Conservation (phyloP, 2,888 invertebrate species). For the Lasioglossum vierecki region DNA sequence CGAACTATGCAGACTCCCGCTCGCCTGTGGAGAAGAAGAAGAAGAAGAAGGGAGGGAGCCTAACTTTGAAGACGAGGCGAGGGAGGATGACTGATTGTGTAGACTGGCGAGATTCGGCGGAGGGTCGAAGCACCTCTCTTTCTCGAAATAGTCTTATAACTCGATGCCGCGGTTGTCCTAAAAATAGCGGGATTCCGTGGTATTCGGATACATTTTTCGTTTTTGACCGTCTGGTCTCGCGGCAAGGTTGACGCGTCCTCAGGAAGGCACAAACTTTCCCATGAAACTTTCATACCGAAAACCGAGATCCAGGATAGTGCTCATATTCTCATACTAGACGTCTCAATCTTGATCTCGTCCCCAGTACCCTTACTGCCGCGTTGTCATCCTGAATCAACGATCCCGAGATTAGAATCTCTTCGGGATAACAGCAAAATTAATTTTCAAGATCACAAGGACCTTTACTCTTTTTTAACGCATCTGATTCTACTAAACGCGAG, state of each 20-base stretch:
- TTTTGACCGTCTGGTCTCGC: constrained; percentile 64
- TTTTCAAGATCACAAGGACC: too few relatives aligned
- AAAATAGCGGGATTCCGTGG: constrained; percentile 67
- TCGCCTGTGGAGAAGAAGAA: constrained; percentile 8
- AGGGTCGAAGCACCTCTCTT: constrained; percentile 61
- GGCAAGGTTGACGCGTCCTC: constrained; percentile 63
- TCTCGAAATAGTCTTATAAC: constrained; percentile 71
- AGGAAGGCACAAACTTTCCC: constrained; percentile 28
- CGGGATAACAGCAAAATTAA: too few relatives aligned
- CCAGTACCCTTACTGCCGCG: background rate
- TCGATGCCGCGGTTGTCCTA: constrained; percentile 60
- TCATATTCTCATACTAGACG: background rate
- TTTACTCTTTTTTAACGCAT: too few relatives aligned
- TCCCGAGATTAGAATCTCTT: background rate
- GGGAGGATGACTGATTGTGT: constrained; percentile 72
- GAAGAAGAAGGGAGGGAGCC: constrained; percentile 17
- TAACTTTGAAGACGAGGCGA: constrained; percentile 60
- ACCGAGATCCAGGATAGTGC: background rate
- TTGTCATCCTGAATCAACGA: too few relatives aligned
- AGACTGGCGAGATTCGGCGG: constrained; percentile 60
- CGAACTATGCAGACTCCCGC: constrained; percentile 54
- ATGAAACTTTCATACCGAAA: background rate
- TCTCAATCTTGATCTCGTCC: background rate
- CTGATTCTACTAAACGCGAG: too few relatives aligned
- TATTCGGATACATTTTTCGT: constrained; percentile 60